Conservation (phyloP, 2,797 vertebrate genomes). For the Gallinago nigripennis region DNA sequence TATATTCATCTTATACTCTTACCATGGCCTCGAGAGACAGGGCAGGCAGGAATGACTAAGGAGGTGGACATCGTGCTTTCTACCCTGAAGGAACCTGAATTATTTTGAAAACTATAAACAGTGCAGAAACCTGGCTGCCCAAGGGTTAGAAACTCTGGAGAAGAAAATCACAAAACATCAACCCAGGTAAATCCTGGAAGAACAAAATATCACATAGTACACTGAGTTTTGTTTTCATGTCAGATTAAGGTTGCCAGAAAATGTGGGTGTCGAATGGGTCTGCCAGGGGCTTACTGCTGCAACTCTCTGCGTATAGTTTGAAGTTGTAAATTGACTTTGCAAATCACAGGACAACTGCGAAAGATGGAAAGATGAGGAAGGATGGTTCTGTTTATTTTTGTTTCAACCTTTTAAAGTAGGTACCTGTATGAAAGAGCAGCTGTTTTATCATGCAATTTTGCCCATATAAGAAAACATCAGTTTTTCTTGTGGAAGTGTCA, state of each 20-base stretch:
- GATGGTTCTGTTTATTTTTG: neutral
- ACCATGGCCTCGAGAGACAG: neutral
- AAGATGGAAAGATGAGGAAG: neutral
- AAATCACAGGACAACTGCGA: neutral
- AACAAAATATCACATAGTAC: neutral
- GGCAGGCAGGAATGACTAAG: neutral
- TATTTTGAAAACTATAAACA: neutral
- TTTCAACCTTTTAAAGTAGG: neutral
- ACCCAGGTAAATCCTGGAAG: neutral
- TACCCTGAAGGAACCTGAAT: neutral
- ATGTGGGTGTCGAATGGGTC: neutral
- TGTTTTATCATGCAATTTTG: neutral
- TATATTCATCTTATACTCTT: too few relatives aligned
- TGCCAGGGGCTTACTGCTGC: neutral
- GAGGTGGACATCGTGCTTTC: neutral
- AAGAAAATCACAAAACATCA: neutral
- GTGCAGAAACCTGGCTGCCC: neutral
- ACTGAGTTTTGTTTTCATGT: neutral
- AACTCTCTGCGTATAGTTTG: neutral
- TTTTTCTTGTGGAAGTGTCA: neutral
- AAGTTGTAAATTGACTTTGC: neutral
- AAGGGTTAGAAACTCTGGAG: neutral
- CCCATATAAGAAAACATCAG: neutral
- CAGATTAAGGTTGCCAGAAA: neutral
- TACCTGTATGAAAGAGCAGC: neutral